Conservation (phyloP, 2,888 invertebrate species). For the Tolmerus cingulatus region DNA sequence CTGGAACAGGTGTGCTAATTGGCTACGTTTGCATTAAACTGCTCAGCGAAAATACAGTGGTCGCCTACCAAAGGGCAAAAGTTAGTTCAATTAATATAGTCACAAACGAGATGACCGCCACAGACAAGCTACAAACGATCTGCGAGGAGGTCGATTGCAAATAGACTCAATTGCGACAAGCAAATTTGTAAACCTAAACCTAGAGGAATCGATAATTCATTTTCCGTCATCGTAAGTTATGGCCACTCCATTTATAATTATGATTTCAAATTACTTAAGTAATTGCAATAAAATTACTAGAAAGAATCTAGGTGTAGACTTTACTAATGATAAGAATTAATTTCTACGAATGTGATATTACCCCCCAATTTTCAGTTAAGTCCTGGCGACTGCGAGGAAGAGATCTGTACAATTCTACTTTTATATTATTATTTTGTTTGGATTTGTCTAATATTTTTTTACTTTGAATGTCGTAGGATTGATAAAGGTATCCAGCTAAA, state of each 20-base stretch:
- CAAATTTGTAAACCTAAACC: neutral
- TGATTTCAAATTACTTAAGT: slow-evolving; percentile 27
- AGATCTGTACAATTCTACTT: neutral
- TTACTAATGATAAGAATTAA: slow-evolving; percentile 11
- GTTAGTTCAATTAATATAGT: slow-evolving; percentile 85
- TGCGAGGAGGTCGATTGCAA: slow-evolving; percentile 60
- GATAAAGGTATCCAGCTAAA: neutral
- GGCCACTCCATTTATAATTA: slow-evolving; percentile 3
- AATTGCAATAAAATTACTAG: slow-evolving; percentile 21
- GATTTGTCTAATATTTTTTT: neutral
- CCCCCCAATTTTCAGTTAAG: neutral
- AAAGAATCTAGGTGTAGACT: slow-evolving; percentile 1
- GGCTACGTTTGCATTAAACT: slow-evolving; percentile 88
- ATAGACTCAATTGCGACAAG: slow-evolving; percentile 42
- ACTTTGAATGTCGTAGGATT: neutral
- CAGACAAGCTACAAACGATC: slow-evolving; percentile 61
- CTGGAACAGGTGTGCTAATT: slow-evolving; percentile 81
- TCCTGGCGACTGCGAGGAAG: neutral
- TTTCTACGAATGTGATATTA: slow-evolving; percentile 32
- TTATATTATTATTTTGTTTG: neutral
- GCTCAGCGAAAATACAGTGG: slow-evolving; percentile 84
- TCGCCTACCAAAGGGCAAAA: slow-evolving; percentile 90
- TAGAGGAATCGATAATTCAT: neutral
- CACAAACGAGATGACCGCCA: slow-evolving; percentile 55
- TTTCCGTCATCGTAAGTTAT: slow-evolving; percentile 11